These are phyloP conservation scores for Carollia perspicillata DNA, from an alignment of 2,113 vertebrate genomes.

Conservation along the genomic window DNA sequence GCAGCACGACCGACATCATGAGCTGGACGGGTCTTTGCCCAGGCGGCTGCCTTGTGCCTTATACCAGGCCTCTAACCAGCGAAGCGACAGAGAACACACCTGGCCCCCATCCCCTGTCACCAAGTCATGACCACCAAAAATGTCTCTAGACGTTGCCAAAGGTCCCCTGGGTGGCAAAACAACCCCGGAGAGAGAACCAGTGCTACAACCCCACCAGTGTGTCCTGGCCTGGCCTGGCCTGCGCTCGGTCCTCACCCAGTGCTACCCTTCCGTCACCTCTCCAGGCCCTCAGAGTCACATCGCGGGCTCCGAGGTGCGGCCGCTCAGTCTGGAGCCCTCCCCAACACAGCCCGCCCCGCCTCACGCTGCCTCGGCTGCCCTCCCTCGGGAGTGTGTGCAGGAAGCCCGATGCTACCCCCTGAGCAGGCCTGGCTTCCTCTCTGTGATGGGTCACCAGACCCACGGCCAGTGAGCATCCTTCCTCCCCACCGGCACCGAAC, in stretches of 20 bases:
- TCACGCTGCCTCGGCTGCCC: too few relatives aligned
- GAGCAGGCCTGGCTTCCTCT: not conserved
- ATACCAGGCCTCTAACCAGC: not conserved
- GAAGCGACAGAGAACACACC: not conserved
- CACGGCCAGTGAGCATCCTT: not conserved
- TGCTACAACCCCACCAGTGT: rapidly evolving
- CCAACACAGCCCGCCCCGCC: too few relatives aligned
- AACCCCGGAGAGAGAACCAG: not conserved
- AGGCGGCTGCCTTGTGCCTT: rapidly evolving
- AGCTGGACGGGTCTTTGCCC: rapidly evolving
- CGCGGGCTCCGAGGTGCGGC: rapidly evolving
- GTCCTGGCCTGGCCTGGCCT: not conserved
- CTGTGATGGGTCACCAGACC: not conserved
- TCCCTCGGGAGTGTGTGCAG: not conserved
- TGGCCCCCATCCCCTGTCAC: not conserved
- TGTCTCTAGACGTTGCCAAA: not conserved
- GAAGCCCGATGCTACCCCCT: not conserved
- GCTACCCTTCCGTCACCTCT: not conserved
- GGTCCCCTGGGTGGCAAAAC: not conserved
- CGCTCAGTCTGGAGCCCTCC: not conserved
- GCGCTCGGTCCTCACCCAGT: not conserved
- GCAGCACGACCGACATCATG: rapidly evolving
- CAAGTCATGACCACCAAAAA: not conserved
- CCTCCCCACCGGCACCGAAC: not conserved
- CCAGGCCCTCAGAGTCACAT: too few relatives aligned